Percentiles rank a stretch among this genome's conserved stretches.
Evolutionary conservation across 2,113 vertebrate genomes (phyloP).

Genomic region (Collichthys lucidus): DNA sequence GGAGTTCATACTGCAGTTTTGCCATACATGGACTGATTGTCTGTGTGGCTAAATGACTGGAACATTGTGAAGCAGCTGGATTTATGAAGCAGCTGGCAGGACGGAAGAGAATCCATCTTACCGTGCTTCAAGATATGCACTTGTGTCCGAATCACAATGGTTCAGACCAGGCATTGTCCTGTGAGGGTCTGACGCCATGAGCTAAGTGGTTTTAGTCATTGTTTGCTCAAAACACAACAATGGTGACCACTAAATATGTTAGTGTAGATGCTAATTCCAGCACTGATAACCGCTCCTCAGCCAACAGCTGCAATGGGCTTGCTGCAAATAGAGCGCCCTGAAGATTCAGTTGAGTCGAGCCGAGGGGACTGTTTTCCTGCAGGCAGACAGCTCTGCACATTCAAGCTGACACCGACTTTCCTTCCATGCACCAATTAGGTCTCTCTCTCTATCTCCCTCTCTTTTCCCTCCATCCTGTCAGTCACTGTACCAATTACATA

Average conservation of each 20-base stretch:
- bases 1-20: neutral
- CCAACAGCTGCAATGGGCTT: neutral
- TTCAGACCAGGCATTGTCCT: too few relatives aligned
- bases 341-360: neutral
- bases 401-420: slow-evolving; percentile 1
- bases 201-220: too few relatives aligned
- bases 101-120: too few relatives aligned
- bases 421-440: neutral
- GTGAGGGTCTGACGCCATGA: too few relatives aligned
- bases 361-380: neutral
- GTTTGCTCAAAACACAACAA: too few relatives aligned
- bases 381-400: neutral
- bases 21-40: neutral
- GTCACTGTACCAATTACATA: neutral
- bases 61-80: neutral
- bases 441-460: neutral
- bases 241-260: too few relatives aligned
- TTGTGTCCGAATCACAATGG: too few relatives aligned
- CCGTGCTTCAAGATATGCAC: too few relatives aligned
- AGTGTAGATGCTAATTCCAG: neutral
- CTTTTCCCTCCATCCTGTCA: neutral
- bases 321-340: neutral
- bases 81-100: neutral
- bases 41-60: neutral
- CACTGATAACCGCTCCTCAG: neutral